Conservation (phyloP, 2,797 vertebrate species). For the Rhinatrema bivittatum region DNA sequence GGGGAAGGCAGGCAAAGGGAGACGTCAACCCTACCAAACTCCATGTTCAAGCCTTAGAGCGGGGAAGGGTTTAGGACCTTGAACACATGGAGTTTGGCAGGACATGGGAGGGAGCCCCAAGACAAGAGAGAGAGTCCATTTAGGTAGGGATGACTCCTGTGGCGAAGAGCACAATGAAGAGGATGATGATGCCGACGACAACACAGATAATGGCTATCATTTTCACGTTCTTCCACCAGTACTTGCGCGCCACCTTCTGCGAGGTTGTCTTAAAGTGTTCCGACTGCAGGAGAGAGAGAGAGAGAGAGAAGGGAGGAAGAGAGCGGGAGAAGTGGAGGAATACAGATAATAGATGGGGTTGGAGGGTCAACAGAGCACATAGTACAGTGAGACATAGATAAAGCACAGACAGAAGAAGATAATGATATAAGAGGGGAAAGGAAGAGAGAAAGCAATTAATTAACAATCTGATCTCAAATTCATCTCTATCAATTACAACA, state of each 20-base stretch:
- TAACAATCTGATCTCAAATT: too few relatives aligned
- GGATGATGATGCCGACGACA: slow-evolving; percentile 65
- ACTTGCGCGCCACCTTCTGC: slow-evolving; percentile 78
- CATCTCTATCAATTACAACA: too few relatives aligned
- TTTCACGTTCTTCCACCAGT: slow-evolving; percentile 92
- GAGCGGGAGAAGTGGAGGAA: not conserved
- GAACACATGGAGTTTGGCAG: fast-evolving
- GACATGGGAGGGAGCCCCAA: fast-evolving
- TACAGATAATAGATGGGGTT: too few relatives aligned
- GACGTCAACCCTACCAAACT: not conserved
- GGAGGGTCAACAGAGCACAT: too few relatives aligned
- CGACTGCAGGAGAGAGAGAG: slow-evolving; percentile 49
- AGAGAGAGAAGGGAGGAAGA: not conserved
- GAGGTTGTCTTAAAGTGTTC: slow-evolving; percentile 87
- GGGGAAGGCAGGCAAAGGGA: not conserved
- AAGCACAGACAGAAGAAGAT: not conserved
- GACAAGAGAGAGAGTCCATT: too few relatives aligned
- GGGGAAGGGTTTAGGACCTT: not conserved
- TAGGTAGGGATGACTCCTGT: slow-evolving; percentile 69
- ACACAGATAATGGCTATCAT: slow-evolving; percentile 72
- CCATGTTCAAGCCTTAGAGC: too few relatives aligned
- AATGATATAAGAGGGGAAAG: not conserved
- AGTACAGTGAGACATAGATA: too few relatives aligned
- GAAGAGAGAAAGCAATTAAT: too few relatives aligned
- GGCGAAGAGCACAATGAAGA: slow-evolving; percentile 78